phyloP scores from a whole-genome alignment of 2,113 vertebrate species.

The Dipodomys stephensi region DNA sequence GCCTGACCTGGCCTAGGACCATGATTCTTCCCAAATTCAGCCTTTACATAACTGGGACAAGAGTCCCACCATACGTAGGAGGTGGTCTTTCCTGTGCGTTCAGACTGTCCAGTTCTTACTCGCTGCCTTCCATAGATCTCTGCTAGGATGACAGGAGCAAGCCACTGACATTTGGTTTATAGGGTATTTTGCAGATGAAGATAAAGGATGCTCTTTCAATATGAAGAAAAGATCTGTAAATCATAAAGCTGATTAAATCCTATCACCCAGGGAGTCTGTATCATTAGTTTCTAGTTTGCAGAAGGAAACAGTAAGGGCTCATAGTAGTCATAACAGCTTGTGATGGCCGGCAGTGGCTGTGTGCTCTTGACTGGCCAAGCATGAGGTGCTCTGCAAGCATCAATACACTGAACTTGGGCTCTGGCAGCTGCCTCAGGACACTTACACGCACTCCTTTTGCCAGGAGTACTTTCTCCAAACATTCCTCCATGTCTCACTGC shows the following conservation, averaged over 20 bases:
- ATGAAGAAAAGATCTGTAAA: not conserved
- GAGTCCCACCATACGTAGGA: too few relatives aligned
- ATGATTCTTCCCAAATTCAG: too few relatives aligned
- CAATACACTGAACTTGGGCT: not conserved
- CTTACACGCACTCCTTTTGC: not conserved
- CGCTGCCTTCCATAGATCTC: too few relatives aligned
- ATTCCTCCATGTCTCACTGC: not conserved
- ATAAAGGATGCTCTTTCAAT: not conserved
- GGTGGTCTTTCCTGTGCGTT: too few relatives aligned
- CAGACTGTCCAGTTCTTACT: too few relatives aligned
- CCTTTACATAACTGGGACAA: too few relatives aligned
- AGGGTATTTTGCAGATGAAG: not conserved
- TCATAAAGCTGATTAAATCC: not conserved
- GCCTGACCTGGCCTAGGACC: too few relatives aligned
- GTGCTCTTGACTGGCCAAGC: not conserved
- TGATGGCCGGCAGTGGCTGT: fast-evolving
- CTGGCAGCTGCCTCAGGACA: not conserved
- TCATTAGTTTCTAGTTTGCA: not conserved
- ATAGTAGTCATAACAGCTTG: fast-evolving
- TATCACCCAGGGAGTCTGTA: not conserved
- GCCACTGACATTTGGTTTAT: not conserved
- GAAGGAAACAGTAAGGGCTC: not conserved
- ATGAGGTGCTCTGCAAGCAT: not conserved
- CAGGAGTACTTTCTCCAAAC: not conserved
- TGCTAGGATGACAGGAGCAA: too few relatives aligned